These are phyloP conservation scores for Cathartes aura DNA, from an alignment of 2,113 vertebrate species.

Conservation along the genomic window DNA sequence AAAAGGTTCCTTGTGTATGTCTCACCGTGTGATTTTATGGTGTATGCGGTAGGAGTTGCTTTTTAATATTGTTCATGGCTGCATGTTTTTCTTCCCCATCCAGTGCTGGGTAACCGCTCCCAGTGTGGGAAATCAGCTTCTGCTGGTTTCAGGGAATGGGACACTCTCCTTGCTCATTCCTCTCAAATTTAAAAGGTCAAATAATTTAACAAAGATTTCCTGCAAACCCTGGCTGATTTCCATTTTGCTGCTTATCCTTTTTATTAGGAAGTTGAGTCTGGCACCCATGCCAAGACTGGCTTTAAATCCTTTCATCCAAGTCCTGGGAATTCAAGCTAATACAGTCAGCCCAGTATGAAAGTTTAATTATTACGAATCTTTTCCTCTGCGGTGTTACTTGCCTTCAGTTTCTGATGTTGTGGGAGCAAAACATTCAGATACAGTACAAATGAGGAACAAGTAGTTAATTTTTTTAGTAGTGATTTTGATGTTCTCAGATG, in stretches of 20 bases:
- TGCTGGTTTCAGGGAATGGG: not conserved
- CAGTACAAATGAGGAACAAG: not conserved
- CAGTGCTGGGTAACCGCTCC: not conserved
- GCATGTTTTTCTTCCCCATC: not conserved
- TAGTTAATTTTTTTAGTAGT: not conserved
- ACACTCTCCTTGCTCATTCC: not conserved
- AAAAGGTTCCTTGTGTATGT: not conserved
- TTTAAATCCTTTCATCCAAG: not conserved
- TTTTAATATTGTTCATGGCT: not conserved
- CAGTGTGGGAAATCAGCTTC: not conserved
- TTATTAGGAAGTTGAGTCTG: not conserved
- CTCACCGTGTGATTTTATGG: not conserved
- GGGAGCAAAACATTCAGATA: not conserved
- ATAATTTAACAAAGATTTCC: not conserved
- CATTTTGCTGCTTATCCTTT: not conserved
- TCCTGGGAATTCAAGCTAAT: not conserved
- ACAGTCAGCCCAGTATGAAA: not conserved
- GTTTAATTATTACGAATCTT: not conserved
- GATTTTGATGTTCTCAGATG: not conserved
- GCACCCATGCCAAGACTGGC: not conserved
- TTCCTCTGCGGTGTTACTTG: not conserved
- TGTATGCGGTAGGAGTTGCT: not conserved
- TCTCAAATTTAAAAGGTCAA: not conserved
- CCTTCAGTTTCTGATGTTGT: not conserved
- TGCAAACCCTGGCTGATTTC: not conserved